These are phyloP conservation scores for Tenthredo mesomela DNA, from an alignment of 2,888 invertebrate species.

Conservation along the genomic window DNA sequence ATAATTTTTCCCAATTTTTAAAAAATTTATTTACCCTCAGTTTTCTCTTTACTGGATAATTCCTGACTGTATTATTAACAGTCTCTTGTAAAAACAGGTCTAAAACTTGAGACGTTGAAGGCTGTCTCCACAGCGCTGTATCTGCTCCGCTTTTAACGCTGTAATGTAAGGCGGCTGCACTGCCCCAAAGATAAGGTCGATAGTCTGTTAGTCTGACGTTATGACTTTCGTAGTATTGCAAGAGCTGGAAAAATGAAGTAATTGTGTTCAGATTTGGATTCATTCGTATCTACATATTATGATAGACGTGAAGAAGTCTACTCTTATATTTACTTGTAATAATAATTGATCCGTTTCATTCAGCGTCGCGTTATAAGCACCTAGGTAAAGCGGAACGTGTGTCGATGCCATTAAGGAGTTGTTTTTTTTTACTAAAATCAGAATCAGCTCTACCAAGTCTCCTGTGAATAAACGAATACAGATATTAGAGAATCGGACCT, in stretches of 20 bases:
- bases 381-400: slow-evolving; percentile 88
- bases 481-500: background rate
- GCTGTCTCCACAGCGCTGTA: slow-evolving; percentile 85
- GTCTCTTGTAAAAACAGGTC: slow-evolving; percentile 84
- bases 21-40: slow-evolving; percentile 79
- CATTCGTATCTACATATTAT: background rate
- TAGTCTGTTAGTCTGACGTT: slow-evolving; percentile 84
- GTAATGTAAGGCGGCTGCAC: slow-evolving; percentile 88
- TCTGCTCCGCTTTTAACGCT: slow-evolving; percentile 82
- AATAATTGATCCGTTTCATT: slow-evolving; percentile 86
- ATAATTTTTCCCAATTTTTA: background rate
- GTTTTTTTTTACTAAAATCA: slow-evolving; percentile 83
- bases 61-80: slow-evolving; percentile 84
- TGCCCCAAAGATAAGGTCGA: slow-evolving; percentile 92
- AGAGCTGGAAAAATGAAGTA: slow-evolving; percentile 79
- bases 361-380: slow-evolving; percentile 89
- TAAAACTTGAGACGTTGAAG: slow-evolving; percentile 86
- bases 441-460: slow-evolving; percentile 84
- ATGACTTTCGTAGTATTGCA: slow-evolving; percentile 85
- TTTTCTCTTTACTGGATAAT: slow-evolving; percentile 85
- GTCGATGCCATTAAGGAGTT: slow-evolving; percentile 83
- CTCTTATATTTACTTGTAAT: slow-evolving; percentile 76
- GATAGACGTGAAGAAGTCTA: background rate
- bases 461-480: slow-evolving; percentile 77
- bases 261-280: background rate